Base-by-base conservation (phyloP, 2,888 invertebrate genomes). In the Spisula solida region DNA sequence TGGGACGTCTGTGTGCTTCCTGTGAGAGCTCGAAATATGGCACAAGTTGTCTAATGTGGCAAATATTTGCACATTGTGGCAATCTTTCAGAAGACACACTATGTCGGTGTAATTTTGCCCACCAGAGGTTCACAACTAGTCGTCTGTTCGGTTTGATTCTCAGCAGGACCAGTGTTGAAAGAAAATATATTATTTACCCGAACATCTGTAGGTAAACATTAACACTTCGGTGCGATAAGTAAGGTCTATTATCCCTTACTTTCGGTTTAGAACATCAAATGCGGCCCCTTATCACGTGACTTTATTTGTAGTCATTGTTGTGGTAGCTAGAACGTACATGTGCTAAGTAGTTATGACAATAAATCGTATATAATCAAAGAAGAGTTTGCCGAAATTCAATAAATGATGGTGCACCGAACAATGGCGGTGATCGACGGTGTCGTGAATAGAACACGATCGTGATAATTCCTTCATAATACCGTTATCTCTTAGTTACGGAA, bases 401-500 rank as follows among this genome's bases (percentile, higher is more conserved):
- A 75, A 75, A 75, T 75, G 75, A 75, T 75, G 75, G 41, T 20
- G 75, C 31, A 16, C 31, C 25, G 31, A 87, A 87, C 87, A 87
- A 87, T 70, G 48, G 78, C 55, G 34, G 82, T 75, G 66, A 82
- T 78, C 75, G 82, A 87, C 29, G 78, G 60, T 79, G 79, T 34
- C 8, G 79, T 55, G 79, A n/a, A 0, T 18, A 56, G 79, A 20
- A 82, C 60, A 79, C 78, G 29, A n/a, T 41, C 55, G 79, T 82
- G 87, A 82, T 87, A 87, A 87, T 87, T 70, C 56, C 55, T 79
- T 51, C 18, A 34, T 85, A 55, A 85, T 34, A 85, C 85, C 85
- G 85, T 79, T 79, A 85, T 85, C 85, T 83, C 41, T 8, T 16
- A 31, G 16, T 75, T 75, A 75, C 75, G 34, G 75, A 75, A 75